Evolutionary conservation across 23 tunicate species (phyloP).

Genomic region (Trididemnum clinides): DNA sequence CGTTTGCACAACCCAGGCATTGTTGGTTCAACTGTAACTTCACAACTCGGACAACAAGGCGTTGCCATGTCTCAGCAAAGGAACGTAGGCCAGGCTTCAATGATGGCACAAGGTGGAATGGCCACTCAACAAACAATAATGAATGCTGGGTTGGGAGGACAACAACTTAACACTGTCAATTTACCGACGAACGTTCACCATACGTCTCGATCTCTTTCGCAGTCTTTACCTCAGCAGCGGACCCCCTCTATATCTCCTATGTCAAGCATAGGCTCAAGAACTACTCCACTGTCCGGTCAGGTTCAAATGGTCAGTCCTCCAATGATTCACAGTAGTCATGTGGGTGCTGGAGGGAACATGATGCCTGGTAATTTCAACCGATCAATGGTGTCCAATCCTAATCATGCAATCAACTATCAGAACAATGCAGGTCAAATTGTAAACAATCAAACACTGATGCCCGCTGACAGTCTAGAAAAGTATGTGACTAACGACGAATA

Average conservation of each 20-base stretch:
- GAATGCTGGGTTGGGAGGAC: constrained; percentile 37
- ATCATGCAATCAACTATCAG: constrained; percentile 23
- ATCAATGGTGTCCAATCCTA: constrained; percentile 32
- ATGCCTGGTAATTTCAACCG: constrained; percentile 2
- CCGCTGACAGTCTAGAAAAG: constrained; percentile 44
- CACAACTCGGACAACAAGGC: constrained; percentile 43
- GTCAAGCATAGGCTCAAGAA: constrained; percentile 36
- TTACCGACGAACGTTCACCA: constrained; percentile 29
- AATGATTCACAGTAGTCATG: constrained; percentile 18
- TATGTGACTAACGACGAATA: constrained; percentile 60
- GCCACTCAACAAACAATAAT: neutral
- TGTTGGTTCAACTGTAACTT: constrained; percentile 16
- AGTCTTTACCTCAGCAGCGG: constrained; percentile 44
- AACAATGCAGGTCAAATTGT: constrained; percentile 8
- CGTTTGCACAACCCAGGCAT: constrained; percentile 39
- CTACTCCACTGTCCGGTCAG: constrained; percentile 37
- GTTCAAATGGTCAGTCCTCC: constrained; percentile 47
- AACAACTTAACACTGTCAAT: constrained; percentile 39
- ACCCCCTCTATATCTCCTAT: constrained; percentile 73
- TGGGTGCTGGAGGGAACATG: constrained; percentile 12
- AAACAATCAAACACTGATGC: constrained; percentile 21
- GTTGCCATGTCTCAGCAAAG: constrained; percentile 30
- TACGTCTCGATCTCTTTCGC: constrained; percentile 57
- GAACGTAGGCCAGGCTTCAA: constrained; percentile 29
- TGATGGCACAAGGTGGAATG: constrained; percentile 61